Percentiles rank a stretch among this genome's conserved stretches.
Conservation (phyloP, 2,113 vertebrate genomes). For the Lophochroa leadbeateri region DNA sequence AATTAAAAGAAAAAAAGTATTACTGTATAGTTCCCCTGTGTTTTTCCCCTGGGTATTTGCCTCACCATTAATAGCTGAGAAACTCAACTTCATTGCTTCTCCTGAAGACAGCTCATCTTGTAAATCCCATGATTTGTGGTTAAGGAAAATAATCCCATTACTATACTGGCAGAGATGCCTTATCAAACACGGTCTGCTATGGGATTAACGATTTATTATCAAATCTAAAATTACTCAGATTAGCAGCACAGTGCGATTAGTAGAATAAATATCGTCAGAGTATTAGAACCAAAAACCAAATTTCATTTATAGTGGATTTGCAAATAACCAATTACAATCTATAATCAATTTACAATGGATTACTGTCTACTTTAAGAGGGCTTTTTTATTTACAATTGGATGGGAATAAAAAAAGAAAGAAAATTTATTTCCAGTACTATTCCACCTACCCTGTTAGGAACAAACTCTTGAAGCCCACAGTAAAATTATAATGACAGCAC, state of each 20-base stretch:
- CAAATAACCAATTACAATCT: constrained; percentile 16
- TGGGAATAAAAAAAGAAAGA: background rate
- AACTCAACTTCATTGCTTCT: background rate
- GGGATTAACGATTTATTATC: constrained; percentile 18
- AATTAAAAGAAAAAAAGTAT: background rate
- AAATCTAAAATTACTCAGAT: constrained; percentile 2
- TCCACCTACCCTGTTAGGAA: background rate
- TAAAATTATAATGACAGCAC: background rate
- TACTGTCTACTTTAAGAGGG: background rate
- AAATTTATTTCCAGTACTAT: background rate
- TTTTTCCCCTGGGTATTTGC: background rate
- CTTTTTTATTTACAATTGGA: background rate
- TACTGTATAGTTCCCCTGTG: background rate
- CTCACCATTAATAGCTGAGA: background rate
- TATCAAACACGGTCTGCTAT: background rate
- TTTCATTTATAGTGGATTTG: constrained; percentile 22
- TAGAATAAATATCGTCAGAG: constrained; percentile 11
- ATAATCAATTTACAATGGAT: constrained; percentile 22
- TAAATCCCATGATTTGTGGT: background rate
- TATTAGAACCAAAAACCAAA: background rate
- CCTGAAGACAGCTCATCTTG: background rate
- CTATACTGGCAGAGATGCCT: background rate
- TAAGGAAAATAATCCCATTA: constrained; percentile 27
- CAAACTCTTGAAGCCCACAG: background rate
- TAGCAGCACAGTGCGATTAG: background rate